Evolutionary conservation across 2,113 vertebrate genomes (phyloP), one percentile per base, ranked within the genome.

Genomic region (Phylloscopus whistleri): DNA sequence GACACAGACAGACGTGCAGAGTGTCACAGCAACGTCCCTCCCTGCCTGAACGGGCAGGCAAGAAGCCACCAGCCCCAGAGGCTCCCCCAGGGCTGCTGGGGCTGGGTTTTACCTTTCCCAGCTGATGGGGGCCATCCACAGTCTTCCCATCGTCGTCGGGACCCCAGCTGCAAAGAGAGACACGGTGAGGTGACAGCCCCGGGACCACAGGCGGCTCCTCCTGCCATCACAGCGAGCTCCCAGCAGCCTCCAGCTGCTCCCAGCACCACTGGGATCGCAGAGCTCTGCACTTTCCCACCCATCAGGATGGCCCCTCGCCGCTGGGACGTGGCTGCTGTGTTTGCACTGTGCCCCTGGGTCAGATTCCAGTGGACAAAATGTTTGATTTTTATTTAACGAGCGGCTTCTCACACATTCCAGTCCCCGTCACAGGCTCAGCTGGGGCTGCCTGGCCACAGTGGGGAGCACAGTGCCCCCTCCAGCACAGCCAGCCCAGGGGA

Each of bases 81-180:
- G 73, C 51, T 46, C 33, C 59, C 43, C n/a, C 44, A 3, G 58
- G 37, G 51, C 22, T 53, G 84, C 62, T 26, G 66, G 81, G 20
- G 31, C 37, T 21, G 55, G 10, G 27, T 16, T 43, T 77, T 97
- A 99, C 99, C 99, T 99, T 99, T 86, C 99, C 99, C 48, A 99
- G 98, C 16, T 99, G 99, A 58, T 99, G 99, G 43, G 99, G 99
- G 68, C 99, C 99, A 35, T 99, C 99, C 78, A 99, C 99, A 0
- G 99, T 99, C 86, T 98, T 99, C 21, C 99, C 99, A 4, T 99
- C 99, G 8, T 99, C 99, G 66, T 99, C 99, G 20, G 99, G 99
- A 91, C 99, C 99, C 99, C 99, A 99, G 95, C 99, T 99, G 98
- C 91, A 52, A 87, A 93, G 80, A 97, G 64, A 95, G 79, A 77